Evolutionary conservation across 2,797 vertebrate species (phyloP).

Genomic region (Melanogrammus aeglefinus): DNA sequence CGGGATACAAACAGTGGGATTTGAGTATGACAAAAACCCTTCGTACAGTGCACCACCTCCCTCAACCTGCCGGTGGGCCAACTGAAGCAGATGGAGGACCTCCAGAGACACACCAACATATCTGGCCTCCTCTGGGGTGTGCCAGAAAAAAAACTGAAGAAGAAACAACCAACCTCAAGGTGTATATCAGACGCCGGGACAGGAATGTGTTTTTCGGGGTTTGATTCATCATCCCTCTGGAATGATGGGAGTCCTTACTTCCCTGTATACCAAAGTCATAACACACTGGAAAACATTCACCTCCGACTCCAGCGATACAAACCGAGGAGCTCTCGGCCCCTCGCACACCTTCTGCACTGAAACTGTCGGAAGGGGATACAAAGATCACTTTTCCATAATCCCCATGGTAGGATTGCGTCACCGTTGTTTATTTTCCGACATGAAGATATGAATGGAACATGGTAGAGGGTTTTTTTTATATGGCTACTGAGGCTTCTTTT

Average conservation of each 20-base stretch:
- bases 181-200: constrained; percentile 17
- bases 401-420: background rate
- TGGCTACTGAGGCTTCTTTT: background rate
- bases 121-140: constrained; percentile 17
- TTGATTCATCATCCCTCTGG: background rate
- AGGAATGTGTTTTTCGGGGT: background rate
- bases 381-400: background rate
- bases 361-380: background rate
- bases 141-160: constrained; percentile 29
- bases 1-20: background rate
- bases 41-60: background rate
- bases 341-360: background rate
- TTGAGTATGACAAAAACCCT: background rate
- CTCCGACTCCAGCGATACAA: background rate
- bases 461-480: background rate
- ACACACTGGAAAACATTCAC: background rate
- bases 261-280: background rate
- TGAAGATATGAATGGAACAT: background rate
- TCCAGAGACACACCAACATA: constrained; percentile 28
- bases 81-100: constrained; percentile 22
- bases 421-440: background rate
- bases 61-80: constrained; percentile 14
- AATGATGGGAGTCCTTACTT: background rate
- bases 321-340: background rate
- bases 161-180: constrained; percentile 11